These are phyloP conservation scores for Deilephila elpenor DNA, from an alignment of 2,888 invertebrate species.

Conservation along the genomic window DNA sequence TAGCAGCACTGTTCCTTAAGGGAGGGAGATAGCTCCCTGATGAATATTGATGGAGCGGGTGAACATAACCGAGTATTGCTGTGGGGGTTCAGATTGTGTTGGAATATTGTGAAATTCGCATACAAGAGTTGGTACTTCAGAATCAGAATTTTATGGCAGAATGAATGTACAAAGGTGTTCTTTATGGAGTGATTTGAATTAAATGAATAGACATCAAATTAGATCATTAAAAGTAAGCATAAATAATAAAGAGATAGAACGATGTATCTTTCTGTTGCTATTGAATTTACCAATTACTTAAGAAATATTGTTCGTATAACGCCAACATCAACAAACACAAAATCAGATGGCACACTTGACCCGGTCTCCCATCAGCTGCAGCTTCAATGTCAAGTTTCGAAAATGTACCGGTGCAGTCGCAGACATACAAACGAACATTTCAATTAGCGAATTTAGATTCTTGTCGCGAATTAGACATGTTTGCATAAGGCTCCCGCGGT, in stretches of 20 bases:
- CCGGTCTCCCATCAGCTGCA: not conserved
- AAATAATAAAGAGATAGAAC: too few species aligned
- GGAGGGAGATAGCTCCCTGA: not conserved
- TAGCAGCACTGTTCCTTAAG: constrained; percentile 11
- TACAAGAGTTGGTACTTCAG: too few species aligned
- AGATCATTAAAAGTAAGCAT: too few species aligned
- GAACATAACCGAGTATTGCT: not conserved
- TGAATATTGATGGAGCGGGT: not conserved
- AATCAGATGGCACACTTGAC: not conserved
- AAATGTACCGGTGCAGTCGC: constrained; percentile 15
- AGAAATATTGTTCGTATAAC: not conserved
- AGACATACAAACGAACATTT: constrained; percentile 8
- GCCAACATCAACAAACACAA: not conserved
- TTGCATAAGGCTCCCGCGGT: constrained; percentile 5
- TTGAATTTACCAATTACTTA: too few species aligned
- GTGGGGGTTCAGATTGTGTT: not conserved
- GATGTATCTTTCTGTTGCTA: too few species aligned
- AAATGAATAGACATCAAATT: too few species aligned
- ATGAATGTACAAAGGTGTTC: too few species aligned
- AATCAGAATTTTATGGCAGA: too few species aligned
- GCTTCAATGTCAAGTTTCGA: constrained; percentile 7
- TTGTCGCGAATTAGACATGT: constrained; percentile 15
- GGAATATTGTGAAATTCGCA: not conserved
- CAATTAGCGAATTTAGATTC: constrained; percentile 21
- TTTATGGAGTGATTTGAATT: too few species aligned